A percentile compares a stretch with the other conserved stretches of the same genome.
Conservation (phyloP, 1,140 invertebrate genomes). For the Euura saliciscinereae region DNA sequence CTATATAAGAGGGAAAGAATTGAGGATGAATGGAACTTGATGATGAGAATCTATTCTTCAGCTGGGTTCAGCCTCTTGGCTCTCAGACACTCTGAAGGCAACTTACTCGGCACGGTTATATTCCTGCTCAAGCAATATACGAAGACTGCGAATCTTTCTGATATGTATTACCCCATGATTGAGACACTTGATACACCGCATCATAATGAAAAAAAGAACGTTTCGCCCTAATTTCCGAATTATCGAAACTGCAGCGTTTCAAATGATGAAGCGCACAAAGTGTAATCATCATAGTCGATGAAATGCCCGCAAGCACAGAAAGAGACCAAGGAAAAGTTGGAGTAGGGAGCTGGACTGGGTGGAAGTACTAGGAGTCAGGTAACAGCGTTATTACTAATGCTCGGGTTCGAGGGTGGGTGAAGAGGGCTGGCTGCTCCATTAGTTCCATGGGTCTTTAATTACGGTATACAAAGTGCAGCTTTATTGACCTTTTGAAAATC, state of each 20-base stretch:
- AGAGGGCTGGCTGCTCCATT: conserved; percentile 9
- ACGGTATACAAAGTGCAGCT: conserved; percentile 18
- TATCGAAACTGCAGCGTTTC: not conserved
- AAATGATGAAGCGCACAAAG: not conserved
- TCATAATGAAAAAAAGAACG: not conserved
- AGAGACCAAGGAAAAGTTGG: not conserved
- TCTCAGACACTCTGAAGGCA: not conserved
- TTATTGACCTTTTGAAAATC: conserved; percentile 36
- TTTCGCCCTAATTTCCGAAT: not conserved
- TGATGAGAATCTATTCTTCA: not conserved
- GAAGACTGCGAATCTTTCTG: no score
- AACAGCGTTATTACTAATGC: conserved; percentile 7
- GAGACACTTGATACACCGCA: not conserved
- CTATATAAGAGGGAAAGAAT: conserved; percentile 4
- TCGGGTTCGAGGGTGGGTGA: not conserved
- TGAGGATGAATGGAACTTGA: not conserved
- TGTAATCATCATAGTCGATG: not conserved
- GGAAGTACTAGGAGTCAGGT: not conserved
- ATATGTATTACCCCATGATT: not conserved
- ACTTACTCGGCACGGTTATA: not conserved
- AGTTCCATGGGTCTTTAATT: conserved; percentile 20
- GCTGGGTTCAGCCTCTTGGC: not conserved
- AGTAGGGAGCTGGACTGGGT: not conserved
- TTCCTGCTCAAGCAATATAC: not conserved
- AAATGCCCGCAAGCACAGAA: not conserved